Conservation (phyloP, 64 coral and sea anemone species). For the Astreopora myriophthalma region DNA sequence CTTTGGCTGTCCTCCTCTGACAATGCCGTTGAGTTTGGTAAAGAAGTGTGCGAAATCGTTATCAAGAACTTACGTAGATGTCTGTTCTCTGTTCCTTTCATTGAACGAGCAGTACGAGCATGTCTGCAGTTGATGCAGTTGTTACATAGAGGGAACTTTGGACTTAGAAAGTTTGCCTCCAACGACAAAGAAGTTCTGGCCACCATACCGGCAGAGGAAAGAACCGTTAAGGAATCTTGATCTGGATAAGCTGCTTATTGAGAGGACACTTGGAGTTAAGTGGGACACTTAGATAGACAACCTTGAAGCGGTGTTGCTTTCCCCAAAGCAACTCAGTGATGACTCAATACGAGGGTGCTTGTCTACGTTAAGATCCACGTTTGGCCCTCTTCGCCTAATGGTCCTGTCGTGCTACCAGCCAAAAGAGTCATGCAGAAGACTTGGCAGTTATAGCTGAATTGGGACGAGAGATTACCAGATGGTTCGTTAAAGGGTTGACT, state of each 20-base stretch:
- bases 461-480: slow-evolving; percentile 40
- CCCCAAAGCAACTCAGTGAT: background rate
- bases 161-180: slow-evolving; percentile 54
- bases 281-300: slow-evolving; percentile 54
- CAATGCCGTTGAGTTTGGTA: slow-evolving; percentile 38
- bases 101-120: slow-evolving; percentile 22
- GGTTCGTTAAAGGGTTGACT: slow-evolving; percentile 8
- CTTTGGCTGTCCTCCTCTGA: slow-evolving; percentile 45
- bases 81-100: slow-evolving; percentile 37
- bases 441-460: slow-evolving; percentile 56
- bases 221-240: slow-evolving; percentile 51
- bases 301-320: slow-evolving; percentile 11
- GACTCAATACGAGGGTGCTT: background rate
- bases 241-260: slow-evolving; percentile 43
- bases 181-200: slow-evolving; percentile 47
- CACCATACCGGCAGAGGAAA: slow-evolving; percentile 48
- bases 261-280: slow-evolving; percentile 61
- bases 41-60: slow-evolving; percentile 44
- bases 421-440: slow-evolving; percentile 67
- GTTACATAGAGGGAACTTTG: slow-evolving; percentile 63
- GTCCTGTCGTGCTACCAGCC: slow-evolving; percentile 53
- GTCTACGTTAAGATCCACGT: slow-evolving; percentile 60
- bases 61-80: slow-evolving; percentile 67
- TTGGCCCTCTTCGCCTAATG: slow-evolving; percentile 55
- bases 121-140: slow-evolving; percentile 20